A percentile compares a stretch with the other conserved stretches of the same genome.
Conservation (phyloP, 1,140 invertebrate genomes). For the Platorchestia sp. region DNA sequence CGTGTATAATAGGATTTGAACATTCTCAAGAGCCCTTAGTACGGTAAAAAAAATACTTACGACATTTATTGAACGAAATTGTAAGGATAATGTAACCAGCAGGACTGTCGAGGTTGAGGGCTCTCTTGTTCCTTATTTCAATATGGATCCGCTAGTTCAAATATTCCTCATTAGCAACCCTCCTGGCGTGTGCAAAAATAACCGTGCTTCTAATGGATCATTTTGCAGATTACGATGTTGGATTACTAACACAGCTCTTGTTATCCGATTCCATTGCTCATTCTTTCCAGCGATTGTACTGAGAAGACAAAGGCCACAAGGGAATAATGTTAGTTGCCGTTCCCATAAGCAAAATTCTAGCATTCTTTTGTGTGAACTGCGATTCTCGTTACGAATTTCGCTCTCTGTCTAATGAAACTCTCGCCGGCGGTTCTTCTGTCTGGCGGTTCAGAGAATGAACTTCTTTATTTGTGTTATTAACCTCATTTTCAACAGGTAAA, state of each 20-base stretch:
- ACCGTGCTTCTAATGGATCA: background rate
- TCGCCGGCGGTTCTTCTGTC: background rate
- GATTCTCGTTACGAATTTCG: background rate
- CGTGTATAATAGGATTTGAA: background rate
- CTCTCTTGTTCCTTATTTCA: background rate
- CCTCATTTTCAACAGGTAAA: too few relatives aligned
- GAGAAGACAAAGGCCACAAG: background rate
- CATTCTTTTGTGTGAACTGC: background rate
- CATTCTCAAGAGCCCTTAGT: background rate
- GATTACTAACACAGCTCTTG: background rate
- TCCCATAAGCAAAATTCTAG: background rate
- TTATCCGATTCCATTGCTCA: background rate
- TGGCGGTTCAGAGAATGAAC: background rate
- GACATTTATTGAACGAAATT: background rate
- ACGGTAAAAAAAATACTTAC: background rate
- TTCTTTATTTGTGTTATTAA: too few relatives aligned
- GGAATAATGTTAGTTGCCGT: background rate
- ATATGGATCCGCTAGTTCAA: background rate
- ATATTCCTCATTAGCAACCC: background rate
- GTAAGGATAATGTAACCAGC: background rate
- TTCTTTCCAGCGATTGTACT: background rate
- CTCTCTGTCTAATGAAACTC: background rate
- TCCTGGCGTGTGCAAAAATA: background rate
- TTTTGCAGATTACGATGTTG: background rate
- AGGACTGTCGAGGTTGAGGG: background rate